Evolutionary conservation across 2,888 invertebrate species (phyloP).

Genomic region (Thymelicus sylvestris): DNA sequence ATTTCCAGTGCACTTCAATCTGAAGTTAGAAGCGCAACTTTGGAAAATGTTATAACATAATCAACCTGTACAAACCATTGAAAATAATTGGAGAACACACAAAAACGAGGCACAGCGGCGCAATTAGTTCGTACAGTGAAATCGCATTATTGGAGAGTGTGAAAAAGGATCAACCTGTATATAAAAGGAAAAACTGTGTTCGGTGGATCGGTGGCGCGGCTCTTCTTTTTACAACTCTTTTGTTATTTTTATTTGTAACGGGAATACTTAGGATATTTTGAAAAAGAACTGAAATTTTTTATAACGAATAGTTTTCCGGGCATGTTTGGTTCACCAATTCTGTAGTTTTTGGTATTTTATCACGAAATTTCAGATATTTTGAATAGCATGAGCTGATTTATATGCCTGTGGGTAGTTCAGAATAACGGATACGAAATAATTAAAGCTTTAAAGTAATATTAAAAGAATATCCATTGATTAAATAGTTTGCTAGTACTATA

Average conservation of each 20-base stretch:
- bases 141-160: slow-evolving; percentile 66
- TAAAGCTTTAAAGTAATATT: too few relatives aligned
- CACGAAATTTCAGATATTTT: too few relatives aligned
- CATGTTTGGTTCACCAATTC: too few relatives aligned
- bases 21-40: slow-evolving; percentile 12
- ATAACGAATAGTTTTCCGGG: too few relatives aligned
- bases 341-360: too few relatives aligned
- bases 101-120: slow-evolving; percentile 54
- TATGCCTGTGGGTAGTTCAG: too few relatives aligned
- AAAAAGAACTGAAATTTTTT: background rate
- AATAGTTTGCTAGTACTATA: too few relatives aligned
- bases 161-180: slow-evolving; percentile 63
- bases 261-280: slow-evolving; percentile 34
- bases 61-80: slow-evolving; percentile 50
- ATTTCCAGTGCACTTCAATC: background rate
- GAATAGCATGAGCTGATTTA: too few relatives aligned
- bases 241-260: slow-evolving; percentile 41
- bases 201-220: slow-evolving; percentile 27
- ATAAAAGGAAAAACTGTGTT: slow-evolving; percentile 50
- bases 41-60: slow-evolving; percentile 29
- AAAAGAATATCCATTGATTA: too few relatives aligned
- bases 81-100: slow-evolving; percentile 49
- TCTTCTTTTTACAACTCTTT: slow-evolving; percentile 33
- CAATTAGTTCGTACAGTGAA: slow-evolving; percentile 73
- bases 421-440: too few relatives aligned